Conservation (phyloP, 1,140 invertebrate species). For the Agraylea sexmaculata region DNA sequence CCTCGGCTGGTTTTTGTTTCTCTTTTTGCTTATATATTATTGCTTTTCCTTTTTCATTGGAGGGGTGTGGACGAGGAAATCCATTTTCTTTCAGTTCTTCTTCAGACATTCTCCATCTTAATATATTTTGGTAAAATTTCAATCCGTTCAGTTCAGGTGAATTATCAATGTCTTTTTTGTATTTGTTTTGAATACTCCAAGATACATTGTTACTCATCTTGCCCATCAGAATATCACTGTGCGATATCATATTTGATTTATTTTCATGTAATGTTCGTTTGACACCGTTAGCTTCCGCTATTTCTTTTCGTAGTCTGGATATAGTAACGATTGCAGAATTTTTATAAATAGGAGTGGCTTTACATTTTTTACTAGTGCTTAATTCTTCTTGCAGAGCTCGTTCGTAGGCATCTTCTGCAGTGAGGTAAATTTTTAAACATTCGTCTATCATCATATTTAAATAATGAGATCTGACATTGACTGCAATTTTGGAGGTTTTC, state of each 20-base stretch:
- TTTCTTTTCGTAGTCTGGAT: constrained; percentile 60
- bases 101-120: constrained; percentile 50
- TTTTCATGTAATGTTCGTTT: constrained; percentile 24
- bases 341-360: constrained; percentile 68
- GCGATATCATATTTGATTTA: constrained; percentile 39
- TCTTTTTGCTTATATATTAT: constrained; percentile 47
- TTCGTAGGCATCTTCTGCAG: constrained; percentile 57
- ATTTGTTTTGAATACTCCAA: constrained; percentile 57
- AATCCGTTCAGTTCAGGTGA: constrained; percentile 39
- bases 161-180: constrained; percentile 34
- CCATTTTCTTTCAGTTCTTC: constrained; percentile 74
- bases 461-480: constrained; percentile 72
- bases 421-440: constrained; percentile 64
- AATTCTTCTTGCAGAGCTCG: constrained; percentile 66
- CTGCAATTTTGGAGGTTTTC: constrained; percentile 68
- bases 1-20: constrained; percentile 49
- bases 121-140: constrained; percentile 41
- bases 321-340: constrained; percentile 71
- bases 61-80: constrained; percentile 60
- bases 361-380: constrained; percentile 63
- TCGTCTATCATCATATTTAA: constrained; percentile 80
- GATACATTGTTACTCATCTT: constrained; percentile 46
- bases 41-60: constrained; percentile 45
- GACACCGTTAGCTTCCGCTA: constrained; percentile 37
- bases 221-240: constrained; percentile 53